These are phyloP conservation scores for Sebastolobus alascanus DNA, from an alignment of 2,797 vertebrate species.

Conservation along the genomic window DNA sequence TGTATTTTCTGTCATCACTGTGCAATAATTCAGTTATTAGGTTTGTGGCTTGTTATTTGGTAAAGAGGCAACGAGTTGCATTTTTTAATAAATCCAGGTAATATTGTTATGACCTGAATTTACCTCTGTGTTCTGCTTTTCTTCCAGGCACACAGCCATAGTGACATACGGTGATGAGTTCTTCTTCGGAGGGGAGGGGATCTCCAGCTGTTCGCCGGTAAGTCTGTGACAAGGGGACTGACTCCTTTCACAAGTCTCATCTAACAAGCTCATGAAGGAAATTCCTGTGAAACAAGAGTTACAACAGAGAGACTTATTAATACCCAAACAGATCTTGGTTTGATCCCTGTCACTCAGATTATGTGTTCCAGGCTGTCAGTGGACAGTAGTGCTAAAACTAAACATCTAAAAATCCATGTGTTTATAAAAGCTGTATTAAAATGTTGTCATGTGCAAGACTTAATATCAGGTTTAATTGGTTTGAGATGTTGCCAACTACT, in stretches of 20 bases:
- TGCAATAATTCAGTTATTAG: not conserved
- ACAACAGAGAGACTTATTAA: not conserved
- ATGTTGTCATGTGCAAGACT: not conserved
- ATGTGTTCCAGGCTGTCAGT: not conserved
- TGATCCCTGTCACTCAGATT: not conserved
- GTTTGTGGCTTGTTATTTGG: not conserved
- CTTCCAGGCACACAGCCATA: slow-evolving; percentile 97
- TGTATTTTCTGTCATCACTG: not conserved
- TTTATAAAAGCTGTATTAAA: not conserved
- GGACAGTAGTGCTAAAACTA: not conserved
- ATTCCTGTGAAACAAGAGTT: not conserved
- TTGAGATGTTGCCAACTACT: not conserved
- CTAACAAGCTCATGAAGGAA: slow-evolving; percentile 14
- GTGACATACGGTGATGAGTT: slow-evolving; percentile 97
- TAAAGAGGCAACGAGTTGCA: not conserved
- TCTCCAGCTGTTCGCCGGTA: slow-evolving; percentile 96
- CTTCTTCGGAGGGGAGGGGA: slow-evolving; percentile 95
- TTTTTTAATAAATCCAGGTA: not conserved
- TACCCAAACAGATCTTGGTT: not conserved
- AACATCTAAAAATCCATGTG: not conserved
- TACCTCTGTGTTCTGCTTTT: slow-evolving; percentile 7
- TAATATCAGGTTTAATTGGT: not conserved
- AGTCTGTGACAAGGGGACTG: slow-evolving; percentile 61
- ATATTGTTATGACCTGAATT: slow-evolving; percentile 29
- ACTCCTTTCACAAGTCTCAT: slow-evolving; percentile 1